phyloP scores from a whole-genome alignment of 2,888 invertebrate species.

The Limenitis arthemis region DNA sequence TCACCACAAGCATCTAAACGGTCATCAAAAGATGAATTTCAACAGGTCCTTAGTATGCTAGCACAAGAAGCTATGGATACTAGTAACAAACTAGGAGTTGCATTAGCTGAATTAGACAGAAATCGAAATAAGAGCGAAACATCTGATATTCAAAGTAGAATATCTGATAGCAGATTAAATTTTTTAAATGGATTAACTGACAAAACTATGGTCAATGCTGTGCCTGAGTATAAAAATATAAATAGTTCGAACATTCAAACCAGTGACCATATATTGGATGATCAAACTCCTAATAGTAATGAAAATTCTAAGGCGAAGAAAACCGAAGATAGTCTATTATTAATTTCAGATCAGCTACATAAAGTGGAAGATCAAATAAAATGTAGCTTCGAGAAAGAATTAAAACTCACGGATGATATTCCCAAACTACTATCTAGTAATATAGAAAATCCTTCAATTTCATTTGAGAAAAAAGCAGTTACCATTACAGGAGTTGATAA shows the following conservation, averaged over 20 bases:
- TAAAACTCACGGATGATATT: slow-evolving; percentile 54
- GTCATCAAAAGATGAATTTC: slow-evolving; percentile 70
- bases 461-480: slow-evolving; percentile 40
- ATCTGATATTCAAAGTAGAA: slow-evolving; percentile 59
- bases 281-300: slow-evolving; percentile 18
- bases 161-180: slow-evolving; percentile 63
- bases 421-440: slow-evolving; percentile 42
- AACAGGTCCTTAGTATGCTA: slow-evolving; percentile 80
- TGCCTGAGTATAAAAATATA: slow-evolving; percentile 41
- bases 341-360: slow-evolving; percentile 62
- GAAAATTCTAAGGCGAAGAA: slow-evolving; percentile 49
- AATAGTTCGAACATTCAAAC: slow-evolving; percentile 9
- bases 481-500: slow-evolving; percentile 41
- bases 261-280: slow-evolving; percentile 20
- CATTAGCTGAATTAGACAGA: slow-evolving; percentile 73
- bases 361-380: slow-evolving; percentile 66
- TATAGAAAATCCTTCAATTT: slow-evolving; percentile 27
- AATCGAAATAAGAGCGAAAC: slow-evolving; percentile 57
- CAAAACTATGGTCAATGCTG: slow-evolving; percentile 37
- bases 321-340: slow-evolving; percentile 65
- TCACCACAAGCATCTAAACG: slow-evolving; percentile 66
- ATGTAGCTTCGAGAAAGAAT: slow-evolving; percentile 60
- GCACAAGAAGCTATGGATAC: slow-evolving; percentile 84
- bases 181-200: slow-evolving; percentile 63
- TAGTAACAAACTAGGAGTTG: slow-evolving; percentile 78